Percentiles rank a stretch among this genome's conserved stretches.
phyloP scores from a whole-genome alignment of 2,797 vertebrate species.

The Choloepus didactylus region DNA sequence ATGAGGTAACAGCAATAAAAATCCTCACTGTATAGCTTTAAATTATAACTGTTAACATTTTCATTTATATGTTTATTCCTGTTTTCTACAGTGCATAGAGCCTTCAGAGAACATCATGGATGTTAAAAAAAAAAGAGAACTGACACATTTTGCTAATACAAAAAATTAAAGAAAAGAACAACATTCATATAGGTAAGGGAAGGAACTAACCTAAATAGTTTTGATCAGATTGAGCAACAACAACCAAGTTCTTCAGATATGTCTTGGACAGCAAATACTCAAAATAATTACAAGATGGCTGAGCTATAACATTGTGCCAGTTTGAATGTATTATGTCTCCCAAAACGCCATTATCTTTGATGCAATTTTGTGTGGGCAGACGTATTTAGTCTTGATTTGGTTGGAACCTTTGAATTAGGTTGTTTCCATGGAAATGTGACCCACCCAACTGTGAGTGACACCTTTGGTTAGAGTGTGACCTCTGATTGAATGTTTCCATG shows the following conservation, averaged over 20 bases:
- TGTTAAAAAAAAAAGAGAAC: neutral
- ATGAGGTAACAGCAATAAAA: neutral
- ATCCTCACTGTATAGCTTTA: neutral
- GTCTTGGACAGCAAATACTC: conserved; percentile 7
- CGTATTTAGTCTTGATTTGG: too few relatives aligned
- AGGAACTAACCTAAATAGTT: neutral
- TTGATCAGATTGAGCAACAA: neutral
- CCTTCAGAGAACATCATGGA: neutral
- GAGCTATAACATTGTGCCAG: neutral
- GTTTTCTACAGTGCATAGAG: neutral
- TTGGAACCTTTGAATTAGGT: too few relatives aligned
- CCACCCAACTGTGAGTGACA: neutral
- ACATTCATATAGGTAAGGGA: neutral
- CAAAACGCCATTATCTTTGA: too few relatives aligned
- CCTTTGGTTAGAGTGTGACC: too few relatives aligned
- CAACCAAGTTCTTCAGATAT: neutral
- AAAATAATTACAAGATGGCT: neutral
- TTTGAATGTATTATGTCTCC: too few relatives aligned
- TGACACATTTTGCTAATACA: neutral
- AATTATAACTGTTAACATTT: neutral
- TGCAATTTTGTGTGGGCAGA: too few relatives aligned
- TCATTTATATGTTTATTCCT: neutral
- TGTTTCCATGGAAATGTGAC: too few relatives aligned
- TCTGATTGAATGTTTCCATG: too few relatives aligned
- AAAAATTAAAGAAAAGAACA: neutral